Conservation (phyloP, 2,113 vertebrate species). For the Coturnix japonica region DNA sequence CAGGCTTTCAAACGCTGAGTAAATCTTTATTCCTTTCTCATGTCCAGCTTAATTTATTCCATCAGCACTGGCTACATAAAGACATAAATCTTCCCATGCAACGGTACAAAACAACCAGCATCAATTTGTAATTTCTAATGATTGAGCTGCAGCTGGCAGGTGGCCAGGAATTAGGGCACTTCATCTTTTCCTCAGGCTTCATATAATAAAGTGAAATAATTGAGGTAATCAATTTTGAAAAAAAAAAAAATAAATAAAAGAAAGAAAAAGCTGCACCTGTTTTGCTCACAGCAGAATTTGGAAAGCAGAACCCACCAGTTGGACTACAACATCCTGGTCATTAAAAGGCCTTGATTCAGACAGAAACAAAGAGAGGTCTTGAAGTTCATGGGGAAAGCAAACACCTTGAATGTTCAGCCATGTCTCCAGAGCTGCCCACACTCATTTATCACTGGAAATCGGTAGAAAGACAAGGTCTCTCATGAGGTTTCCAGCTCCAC, state of each 20-base stretch:
- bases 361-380: not conserved
- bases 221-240: slow-evolving; percentile 22
- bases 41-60: slow-evolving; percentile 55
- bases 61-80: slow-evolving; percentile 42
- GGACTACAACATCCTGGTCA: not conserved
- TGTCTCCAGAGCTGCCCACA: not conserved
- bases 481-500: not conserved
- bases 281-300: slow-evolving; percentile 16
- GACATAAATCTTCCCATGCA: slow-evolving; percentile 55
- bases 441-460: not conserved
- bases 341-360: not conserved
- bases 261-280: slow-evolving; percentile 26
- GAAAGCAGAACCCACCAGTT: not conserved
- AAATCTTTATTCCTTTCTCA: slow-evolving; percentile 59
- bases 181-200: slow-evolving; percentile 53
- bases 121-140: slow-evolving; percentile 62
- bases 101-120: slow-evolving; percentile 35
- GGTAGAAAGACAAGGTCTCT: not conserved
- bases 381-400: not conserved
- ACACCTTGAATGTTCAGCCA: not conserved
- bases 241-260: not conserved
- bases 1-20: slow-evolving; percentile 35
- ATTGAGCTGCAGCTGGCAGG: slow-evolving; percentile 34
- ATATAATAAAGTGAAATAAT: slow-evolving; percentile 49
- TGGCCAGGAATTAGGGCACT: slow-evolving; percentile 30